A percentile compares a stretch with the other conserved stretches of the same genome.
phyloP scores from a whole-genome alignment of 2,113 vertebrate species.

The Cyanistes caeruleus region DNA sequence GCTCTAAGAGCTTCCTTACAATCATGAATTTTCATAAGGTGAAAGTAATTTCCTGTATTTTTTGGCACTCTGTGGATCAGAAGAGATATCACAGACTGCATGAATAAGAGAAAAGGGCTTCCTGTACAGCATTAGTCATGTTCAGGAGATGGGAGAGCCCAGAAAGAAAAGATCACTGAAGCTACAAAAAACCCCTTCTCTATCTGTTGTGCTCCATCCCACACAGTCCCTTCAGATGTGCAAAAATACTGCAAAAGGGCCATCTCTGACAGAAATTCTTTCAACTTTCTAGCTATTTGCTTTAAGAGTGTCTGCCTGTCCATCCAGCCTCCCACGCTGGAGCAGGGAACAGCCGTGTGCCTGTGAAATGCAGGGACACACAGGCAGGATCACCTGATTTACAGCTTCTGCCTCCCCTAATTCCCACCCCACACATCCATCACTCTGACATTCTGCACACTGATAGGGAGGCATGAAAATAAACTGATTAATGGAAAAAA shows the following conservation, averaged over 20 bases:
- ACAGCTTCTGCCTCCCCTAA: neutral
- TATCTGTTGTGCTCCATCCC: neutral
- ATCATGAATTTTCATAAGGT: slow-evolving; percentile 69
- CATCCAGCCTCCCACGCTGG: neutral
- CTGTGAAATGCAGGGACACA: neutral
- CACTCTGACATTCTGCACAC: neutral
- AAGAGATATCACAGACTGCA: slow-evolving; percentile 23
- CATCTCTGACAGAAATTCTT: neutral
- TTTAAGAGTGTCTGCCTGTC: neutral
- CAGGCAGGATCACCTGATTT: neutral
- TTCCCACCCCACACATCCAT: neutral
- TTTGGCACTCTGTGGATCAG: slow-evolving; percentile 41
- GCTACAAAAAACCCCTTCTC: neutral
- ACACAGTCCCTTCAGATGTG: neutral
- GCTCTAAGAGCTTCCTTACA: slow-evolving; percentile 49
- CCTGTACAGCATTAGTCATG: slow-evolving; percentile 46
- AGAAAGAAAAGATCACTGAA: slow-evolving; percentile 12
- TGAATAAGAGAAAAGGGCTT: slow-evolving; percentile 35
- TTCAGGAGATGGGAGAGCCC: neutral
- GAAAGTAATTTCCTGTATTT: slow-evolving; percentile 71
- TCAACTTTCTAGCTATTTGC: neutral
- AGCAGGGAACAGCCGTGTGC: slow-evolving; percentile 29
- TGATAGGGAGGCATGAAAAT: neutral
- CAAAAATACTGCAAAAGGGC: neutral
- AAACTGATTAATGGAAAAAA: neutral